Conservation (phyloP, 2,797 vertebrate genomes). For the Gymnothorax javanicus region DNA sequence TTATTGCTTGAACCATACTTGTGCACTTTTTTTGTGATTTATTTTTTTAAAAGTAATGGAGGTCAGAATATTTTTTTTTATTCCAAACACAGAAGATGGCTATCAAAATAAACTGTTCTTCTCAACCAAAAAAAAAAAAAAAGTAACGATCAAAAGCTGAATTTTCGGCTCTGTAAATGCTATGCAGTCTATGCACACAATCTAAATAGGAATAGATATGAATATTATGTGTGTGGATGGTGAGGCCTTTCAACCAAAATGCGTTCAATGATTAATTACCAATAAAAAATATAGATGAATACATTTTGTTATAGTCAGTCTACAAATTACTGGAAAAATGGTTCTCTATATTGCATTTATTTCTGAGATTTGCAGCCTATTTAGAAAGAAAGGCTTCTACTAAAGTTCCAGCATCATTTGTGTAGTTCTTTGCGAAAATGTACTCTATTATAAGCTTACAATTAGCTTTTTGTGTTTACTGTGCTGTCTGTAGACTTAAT, state of each 20-base stretch:
- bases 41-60: background rate
- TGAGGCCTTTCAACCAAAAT: background rate
- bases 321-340: background rate
- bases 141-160: background rate
- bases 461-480: constrained; percentile 59
- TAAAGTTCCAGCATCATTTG: constrained; percentile 64
- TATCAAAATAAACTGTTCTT: background rate
- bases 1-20: too few relatives aligned
- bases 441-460: constrained; percentile 65
- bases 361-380: constrained; percentile 48
- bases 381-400: constrained; percentile 59
- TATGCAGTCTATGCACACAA: background rate
- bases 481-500: constrained; percentile 65
- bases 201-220: background rate
- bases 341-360: background rate
- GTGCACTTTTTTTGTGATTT: background rate
- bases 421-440: constrained; percentile 59
- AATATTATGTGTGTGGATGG: background rate
- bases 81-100: background rate
- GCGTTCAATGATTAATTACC: background rate
- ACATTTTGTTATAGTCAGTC: background rate
- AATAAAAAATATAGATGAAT: background rate
- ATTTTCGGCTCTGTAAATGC: background rate
- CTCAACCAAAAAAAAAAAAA: background rate
- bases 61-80: background rate